Conservation (phyloP, 2,888 invertebrate genomes). For the Drosophila pseudotalamancana region DNA sequence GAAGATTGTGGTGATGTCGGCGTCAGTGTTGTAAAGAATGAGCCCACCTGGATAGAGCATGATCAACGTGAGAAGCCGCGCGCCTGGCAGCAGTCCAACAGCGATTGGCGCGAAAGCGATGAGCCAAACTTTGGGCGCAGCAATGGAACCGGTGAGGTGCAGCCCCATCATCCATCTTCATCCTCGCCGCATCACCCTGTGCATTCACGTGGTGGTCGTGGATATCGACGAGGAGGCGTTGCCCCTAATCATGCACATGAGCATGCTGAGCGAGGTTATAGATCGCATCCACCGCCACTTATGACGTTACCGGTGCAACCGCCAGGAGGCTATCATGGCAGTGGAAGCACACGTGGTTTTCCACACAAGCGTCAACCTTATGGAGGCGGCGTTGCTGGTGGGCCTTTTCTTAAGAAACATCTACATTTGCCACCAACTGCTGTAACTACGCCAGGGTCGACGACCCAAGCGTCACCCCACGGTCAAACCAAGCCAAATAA, state of each 20-base stretch:
- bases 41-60: constrained; percentile 69
- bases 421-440: constrained; percentile 38
- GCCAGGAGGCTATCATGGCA: constrained; percentile 69
- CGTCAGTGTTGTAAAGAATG: constrained; percentile 49
- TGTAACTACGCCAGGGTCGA: constrained; percentile 3
- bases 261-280: constrained; percentile 73
- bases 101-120: constrained; percentile 80
- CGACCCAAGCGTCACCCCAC: constrained; percentile 6
- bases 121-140: constrained; percentile 53
- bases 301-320: constrained; percentile 81
- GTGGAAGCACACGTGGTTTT: constrained; percentile 73
- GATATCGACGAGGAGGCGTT: constrained; percentile 65
- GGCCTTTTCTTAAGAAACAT: constrained; percentile 73
- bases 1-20: constrained; percentile 47
- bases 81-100: constrained; percentile 61
- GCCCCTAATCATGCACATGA: constrained; percentile 61
- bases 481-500: constrained; percentile 50
- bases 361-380: constrained; percentile 82
- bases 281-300: constrained; percentile 81
- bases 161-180: constrained; percentile 28
- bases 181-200: constrained; percentile 74
- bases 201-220: constrained; percentile 69
- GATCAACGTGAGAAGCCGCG: constrained; percentile 77
- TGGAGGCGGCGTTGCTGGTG: constrained; percentile 69
- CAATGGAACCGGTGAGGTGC: constrained; percentile 39